Conservation (phyloP, 1,140 invertebrate genomes). For the Ceratoteleas bidentatus region DNA sequence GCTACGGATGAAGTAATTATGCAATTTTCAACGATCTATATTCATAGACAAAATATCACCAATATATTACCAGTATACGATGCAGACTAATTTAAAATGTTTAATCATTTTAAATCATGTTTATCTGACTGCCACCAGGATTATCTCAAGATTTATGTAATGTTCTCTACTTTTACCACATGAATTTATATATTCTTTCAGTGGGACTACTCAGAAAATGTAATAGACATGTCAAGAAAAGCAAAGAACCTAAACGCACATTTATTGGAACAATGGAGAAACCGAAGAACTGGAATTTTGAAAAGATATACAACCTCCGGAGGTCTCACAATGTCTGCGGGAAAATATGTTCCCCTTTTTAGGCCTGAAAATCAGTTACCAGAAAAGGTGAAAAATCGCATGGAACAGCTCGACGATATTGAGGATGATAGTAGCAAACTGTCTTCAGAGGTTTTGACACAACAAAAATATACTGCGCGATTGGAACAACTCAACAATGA, state of each 20-base stretch:
- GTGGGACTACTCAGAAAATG: conserved; percentile 79
- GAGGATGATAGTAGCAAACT: conserved; percentile 93
- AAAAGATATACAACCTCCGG: conserved; percentile 95
- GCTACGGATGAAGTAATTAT: conserved; percentile 82
- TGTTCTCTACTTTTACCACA: neutral
- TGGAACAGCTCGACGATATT: conserved; percentile 97
- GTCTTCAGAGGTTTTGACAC: conserved; percentile 89
- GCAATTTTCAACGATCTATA: too few relatives aligned
- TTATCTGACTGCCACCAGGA: too few relatives aligned
- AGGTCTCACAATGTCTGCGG: conserved; percentile 86
- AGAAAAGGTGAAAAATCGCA: conserved; percentile 93
- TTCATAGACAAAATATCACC: too few relatives aligned
- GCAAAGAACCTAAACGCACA: conserved; percentile 79
- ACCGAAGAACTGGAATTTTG: conserved; percentile 87
- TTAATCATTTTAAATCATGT: too few relatives aligned
- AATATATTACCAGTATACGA: too few relatives aligned
- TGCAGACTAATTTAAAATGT: too few relatives aligned
- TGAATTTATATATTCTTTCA: conserved; percentile 41
- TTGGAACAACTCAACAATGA: conserved; percentile 96
- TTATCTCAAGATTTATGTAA: too few relatives aligned
- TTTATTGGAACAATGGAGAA: conserved; percentile 88
- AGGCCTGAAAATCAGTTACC: conserved; percentile 81
- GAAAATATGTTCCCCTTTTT: neutral
- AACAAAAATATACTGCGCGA: conserved; percentile 93
- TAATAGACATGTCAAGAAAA: conserved; percentile 76